Percentiles rank a stretch among this genome's conserved stretches.
Evolutionary conservation across 2,113 vertebrate species (phyloP).

Genomic region (Ibidorhyncha struthersii): DNA sequence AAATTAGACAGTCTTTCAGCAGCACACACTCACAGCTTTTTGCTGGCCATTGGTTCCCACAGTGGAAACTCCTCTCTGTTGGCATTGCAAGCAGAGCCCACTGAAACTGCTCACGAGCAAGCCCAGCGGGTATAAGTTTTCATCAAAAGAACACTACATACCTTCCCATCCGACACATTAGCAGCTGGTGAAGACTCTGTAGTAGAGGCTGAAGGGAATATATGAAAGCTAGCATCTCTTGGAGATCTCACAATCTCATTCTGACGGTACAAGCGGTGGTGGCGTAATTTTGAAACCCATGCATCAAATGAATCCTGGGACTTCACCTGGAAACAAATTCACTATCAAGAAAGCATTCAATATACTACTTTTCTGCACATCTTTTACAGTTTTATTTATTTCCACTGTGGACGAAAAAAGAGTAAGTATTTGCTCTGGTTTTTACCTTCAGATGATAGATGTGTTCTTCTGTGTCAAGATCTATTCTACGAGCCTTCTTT

Average conservation of each 20-base stretch:
- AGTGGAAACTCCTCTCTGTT: not conserved
- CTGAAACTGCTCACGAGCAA: not conserved
- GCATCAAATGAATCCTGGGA: conserved; percentile 96
- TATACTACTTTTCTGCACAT: not conserved
- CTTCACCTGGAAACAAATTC: conserved; percentile 84
- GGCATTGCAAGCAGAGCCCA: not conserved
- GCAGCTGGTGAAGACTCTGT: conserved; percentile 89
- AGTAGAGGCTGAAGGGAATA: conserved; percentile 88
- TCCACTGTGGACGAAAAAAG: not conserved
- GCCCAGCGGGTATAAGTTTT: not conserved
- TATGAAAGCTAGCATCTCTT: conserved; percentile 89
- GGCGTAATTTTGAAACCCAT: conserved; percentile 94
- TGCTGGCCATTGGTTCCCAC: not conserved
- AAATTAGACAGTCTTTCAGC: not conserved
- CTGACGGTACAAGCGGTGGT: conserved; percentile 95
- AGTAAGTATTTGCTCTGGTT: not conserved
- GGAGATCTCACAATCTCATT: conserved; percentile 98
- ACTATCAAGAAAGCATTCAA: not conserved
- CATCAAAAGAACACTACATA: conserved; percentile 1
- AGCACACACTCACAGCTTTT: not conserved
- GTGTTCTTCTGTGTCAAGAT: conserved; percentile 97
- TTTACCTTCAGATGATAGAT: conserved; percentile 98
- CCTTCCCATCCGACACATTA: conserved; percentile 87
- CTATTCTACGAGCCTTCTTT: conserved; percentile 95
- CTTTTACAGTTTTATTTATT: not conserved